Percentiles rank a stretch among this genome's conserved stretches.
These are phyloP conservation scores for Brachynemurus nebulosus DNA, from an alignment of 2,888 invertebrate genomes.

Conservation along the genomic window DNA sequence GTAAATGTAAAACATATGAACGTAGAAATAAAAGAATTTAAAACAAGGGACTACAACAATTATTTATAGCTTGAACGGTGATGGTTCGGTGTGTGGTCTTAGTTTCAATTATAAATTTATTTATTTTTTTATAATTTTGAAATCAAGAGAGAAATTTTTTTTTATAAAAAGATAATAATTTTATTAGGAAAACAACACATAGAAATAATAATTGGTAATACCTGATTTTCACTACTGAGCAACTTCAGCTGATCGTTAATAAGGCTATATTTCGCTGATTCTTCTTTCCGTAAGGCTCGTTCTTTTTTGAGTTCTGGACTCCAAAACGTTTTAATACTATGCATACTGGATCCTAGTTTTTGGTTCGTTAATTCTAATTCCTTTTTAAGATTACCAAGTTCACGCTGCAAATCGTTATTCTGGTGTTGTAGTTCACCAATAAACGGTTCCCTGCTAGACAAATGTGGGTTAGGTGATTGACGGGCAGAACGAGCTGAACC, in stretches of 20 bases:
- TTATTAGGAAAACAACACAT: too few species aligned
- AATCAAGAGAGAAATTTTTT: too few species aligned
- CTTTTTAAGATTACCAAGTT: slow-evolving; percentile 80
- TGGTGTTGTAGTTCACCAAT: slow-evolving; percentile 83
- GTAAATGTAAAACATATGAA: too few species aligned
- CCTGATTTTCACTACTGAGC: slow-evolving; percentile 94
- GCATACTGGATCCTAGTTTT: slow-evolving; percentile 97
- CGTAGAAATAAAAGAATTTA: too few species aligned
- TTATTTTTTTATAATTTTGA: too few species aligned
- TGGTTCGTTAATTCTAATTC: slow-evolving; percentile 93
- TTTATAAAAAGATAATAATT: too few species aligned
- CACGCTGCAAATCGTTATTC: slow-evolving; percentile 87
- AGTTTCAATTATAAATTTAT: too few species aligned
- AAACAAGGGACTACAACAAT: too few species aligned
- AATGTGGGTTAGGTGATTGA: slow-evolving; percentile 54
- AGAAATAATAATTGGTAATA: slow-evolving; percentile 27
- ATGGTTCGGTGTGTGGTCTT: too few species aligned
- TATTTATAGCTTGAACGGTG: too few species aligned
- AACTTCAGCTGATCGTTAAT: slow-evolving; percentile 94
- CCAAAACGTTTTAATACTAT: slow-evolving; percentile 99
- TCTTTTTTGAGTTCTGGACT: slow-evolving; percentile 99
- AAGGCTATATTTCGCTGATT: slow-evolving; percentile 91
- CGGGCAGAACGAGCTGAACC: slow-evolving; percentile 42
- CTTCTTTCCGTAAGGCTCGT: slow-evolving; percentile 89
- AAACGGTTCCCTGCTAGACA: slow-evolving; percentile 44